Percentiles rank a stretch among this genome's conserved stretches.
Evolutionary conservation across 2,888 invertebrate species (phyloP).

Genomic region (Caenorhabditis sp.): DNA sequence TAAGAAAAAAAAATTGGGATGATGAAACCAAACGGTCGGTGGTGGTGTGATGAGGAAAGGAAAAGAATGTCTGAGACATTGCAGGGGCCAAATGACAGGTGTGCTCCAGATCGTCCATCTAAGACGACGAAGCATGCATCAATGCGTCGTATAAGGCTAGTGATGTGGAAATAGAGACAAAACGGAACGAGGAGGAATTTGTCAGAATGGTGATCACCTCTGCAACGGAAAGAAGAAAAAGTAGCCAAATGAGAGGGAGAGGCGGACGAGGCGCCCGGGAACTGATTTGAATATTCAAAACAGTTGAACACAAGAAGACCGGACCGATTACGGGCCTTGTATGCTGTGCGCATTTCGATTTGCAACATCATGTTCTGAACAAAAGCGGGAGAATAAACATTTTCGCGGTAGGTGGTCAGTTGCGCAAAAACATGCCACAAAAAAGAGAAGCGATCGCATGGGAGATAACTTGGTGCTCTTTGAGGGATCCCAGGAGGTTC

Average conservation of each 20-base stretch:
- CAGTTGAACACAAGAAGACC: constrained; percentile 55
- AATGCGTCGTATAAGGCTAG: constrained; percentile 3
- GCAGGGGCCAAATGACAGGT: constrained; percentile 20
- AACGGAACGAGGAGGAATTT: constrained; percentile 11
- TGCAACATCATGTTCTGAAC: constrained; percentile 55
- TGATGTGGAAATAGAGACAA: constrained; percentile 29
- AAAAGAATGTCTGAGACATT: not conserved
- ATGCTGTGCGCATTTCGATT: constrained; percentile 59
- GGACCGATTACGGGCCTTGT: constrained; percentile 58
- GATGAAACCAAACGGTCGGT: too few species aligned
- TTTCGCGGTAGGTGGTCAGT: constrained; percentile 57
- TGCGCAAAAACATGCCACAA: constrained; percentile 49
- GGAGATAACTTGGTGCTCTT: constrained; percentile 28
- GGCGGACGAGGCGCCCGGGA: constrained; percentile 13
- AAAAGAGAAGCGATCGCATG: constrained; percentile 27
- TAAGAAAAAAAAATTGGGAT: too few species aligned
- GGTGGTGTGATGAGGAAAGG: too few species aligned
- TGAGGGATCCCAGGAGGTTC: not conserved
- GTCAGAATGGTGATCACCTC: constrained; percentile 25
- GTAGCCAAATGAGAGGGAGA: not conserved
- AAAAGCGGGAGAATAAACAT: constrained; percentile 67
- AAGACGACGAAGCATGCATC: constrained; percentile 22
- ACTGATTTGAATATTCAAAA: constrained; percentile 63
- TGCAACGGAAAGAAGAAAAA: constrained; percentile 30
- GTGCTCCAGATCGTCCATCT: constrained; percentile 27